Conservation (phyloP, 2,888 invertebrate genomes). For the Idaea aversata region DNA sequence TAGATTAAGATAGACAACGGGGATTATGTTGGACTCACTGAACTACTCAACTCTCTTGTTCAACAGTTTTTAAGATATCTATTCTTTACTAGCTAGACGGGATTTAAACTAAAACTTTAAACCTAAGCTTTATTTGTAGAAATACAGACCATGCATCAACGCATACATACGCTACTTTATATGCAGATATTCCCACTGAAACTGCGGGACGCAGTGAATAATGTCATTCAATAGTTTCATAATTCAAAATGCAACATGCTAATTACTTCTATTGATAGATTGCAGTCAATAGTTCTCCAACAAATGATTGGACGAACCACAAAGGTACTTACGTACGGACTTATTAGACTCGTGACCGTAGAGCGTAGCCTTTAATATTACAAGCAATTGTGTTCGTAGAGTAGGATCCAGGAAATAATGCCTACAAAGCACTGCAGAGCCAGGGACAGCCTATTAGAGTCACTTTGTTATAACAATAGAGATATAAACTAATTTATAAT, state of each 20-base stretch:
- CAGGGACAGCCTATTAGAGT: not conserved
- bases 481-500: not conserved
- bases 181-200: too few species aligned
- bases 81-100: not conserved
- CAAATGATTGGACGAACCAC: not conserved
- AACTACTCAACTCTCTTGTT: not conserved
- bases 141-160: too few species aligned
- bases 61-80: not conserved
- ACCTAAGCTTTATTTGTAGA: not conserved
- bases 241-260: too few species aligned
- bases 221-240: too few species aligned
- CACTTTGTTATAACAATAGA: not conserved
- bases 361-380: too few species aligned
- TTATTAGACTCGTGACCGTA: too few species aligned
- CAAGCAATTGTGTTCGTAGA: too few species aligned
- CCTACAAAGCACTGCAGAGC: not conserved
- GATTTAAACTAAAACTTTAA: not conserved
- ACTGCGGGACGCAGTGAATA: too few species aligned
- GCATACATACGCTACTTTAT: too few species aligned
- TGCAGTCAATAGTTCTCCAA: not conserved
- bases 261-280: too few species aligned
- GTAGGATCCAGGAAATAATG: not conserved
- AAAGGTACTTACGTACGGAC: not conserved
- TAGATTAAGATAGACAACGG: not conserved
- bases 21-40: not conserved